These are phyloP conservation scores for Equus quagga DNA, from an alignment of 2,113 vertebrate species.

Conservation along the genomic window DNA sequence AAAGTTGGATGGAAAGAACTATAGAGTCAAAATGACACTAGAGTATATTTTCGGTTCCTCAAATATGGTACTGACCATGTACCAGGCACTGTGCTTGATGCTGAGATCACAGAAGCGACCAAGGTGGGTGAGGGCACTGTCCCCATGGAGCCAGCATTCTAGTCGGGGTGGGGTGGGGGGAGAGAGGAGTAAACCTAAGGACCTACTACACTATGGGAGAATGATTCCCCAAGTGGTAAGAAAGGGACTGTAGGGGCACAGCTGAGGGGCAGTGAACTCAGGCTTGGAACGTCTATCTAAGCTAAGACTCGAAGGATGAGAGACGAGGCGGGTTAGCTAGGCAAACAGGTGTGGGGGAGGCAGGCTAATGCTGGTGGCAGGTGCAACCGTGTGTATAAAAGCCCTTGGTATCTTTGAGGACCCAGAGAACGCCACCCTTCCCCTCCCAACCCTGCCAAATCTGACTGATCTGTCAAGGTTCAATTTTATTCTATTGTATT, in stretches of 20 bases:
- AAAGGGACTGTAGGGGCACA: neutral
- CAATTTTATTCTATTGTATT: neutral
- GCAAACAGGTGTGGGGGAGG: neutral
- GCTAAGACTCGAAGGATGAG: neutral
- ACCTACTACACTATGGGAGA: neutral
- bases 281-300: neutral
- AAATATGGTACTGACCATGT: neutral
- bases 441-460: neutral
- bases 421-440: neutral
- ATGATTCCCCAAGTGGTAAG: neutral
- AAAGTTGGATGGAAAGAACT: neutral
- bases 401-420: neutral
- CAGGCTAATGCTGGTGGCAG: neutral
- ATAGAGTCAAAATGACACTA: neutral
- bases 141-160: neutral
- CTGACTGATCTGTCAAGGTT: neutral
- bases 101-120: neutral
- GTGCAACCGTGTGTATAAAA: neutral
- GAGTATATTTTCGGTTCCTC: neutral
- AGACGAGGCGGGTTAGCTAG: rapidly evolving
- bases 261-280: neutral
- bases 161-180: too few relatives aligned
- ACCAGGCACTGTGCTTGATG: neutral
- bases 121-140: too few relatives aligned
- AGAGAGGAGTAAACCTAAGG: neutral